phyloP scores from a whole-genome alignment of 2,797 vertebrate species.

The Nannoperca australis region DNA sequence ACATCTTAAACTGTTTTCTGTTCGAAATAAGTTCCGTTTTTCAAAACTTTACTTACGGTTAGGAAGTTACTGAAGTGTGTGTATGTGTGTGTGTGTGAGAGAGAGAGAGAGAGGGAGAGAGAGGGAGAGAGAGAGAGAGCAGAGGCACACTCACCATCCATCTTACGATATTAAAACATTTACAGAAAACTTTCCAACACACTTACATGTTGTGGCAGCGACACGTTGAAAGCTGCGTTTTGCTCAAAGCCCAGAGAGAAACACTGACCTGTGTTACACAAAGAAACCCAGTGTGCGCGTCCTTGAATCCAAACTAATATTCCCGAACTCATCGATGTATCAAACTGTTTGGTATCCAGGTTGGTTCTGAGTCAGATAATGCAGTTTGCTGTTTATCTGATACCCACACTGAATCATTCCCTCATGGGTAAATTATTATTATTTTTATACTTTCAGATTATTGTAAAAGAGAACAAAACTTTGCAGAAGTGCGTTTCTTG shows the following conservation, averaged over 20 bases:
- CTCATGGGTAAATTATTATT: neutral
- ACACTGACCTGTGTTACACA: neutral
- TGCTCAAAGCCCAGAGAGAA: neutral
- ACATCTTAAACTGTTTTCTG: neutral
- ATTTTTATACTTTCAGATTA: neutral
- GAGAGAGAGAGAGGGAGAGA: neutral
- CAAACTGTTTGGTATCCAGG: neutral
- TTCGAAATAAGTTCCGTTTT: neutral
- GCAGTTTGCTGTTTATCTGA: neutral
- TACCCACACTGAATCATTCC: neutral
- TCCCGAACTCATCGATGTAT: neutral
- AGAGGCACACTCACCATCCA: neutral
- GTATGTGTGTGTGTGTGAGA: neutral
- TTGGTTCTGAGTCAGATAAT: neutral
- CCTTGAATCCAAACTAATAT: neutral
- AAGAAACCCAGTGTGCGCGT: neutral
- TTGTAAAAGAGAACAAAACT: neutral
- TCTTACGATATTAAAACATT: neutral
- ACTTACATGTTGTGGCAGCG: neutral
- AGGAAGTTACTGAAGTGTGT: neutral
- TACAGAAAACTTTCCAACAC: neutral
- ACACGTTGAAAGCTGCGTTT: neutral
- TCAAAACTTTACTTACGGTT: neutral
- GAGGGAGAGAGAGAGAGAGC: neutral
- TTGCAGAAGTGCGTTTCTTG: neutral